phyloP scores from a whole-genome alignment of 2,113 vertebrate species.

The Urocitellus parryii region DNA sequence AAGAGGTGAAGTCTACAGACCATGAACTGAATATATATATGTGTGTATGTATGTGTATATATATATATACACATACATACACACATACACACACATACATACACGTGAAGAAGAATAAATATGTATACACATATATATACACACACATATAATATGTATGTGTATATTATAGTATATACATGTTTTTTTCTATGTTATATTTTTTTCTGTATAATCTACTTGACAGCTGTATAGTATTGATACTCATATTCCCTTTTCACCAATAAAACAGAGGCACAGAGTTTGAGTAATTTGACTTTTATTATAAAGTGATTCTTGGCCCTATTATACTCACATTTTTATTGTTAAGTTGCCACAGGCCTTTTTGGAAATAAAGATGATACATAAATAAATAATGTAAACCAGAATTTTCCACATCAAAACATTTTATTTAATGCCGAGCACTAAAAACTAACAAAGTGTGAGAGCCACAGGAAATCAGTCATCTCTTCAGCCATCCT shows the following conservation, averaged over 20 bases:
- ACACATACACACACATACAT: no score
- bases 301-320: neutral
- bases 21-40: neutral
- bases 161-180: neutral
- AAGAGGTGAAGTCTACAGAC: neutral
- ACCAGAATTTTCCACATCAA: conserved; percentile 22
- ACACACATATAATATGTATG: neutral
- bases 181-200: neutral
- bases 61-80: no score
- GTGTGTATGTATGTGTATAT: no score
- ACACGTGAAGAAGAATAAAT: neutral
- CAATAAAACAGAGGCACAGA: neutral
- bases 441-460: neutral
- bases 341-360: neutral
- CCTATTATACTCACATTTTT: conserved; percentile 18
- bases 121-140: neutral
- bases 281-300: conserved; percentile 17
- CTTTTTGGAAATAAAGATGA: conserved; percentile 42
- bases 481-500: neutral
- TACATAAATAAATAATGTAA: conserved; percentile 61
- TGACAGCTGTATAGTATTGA: neutral
- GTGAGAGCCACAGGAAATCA: neutral
- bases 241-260: neutral
- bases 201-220: neutral
- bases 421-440: conserved; percentile 4